phyloP scores from a whole-genome alignment of 2,797 vertebrate species.

The Sarcoramphus papa region DNA sequence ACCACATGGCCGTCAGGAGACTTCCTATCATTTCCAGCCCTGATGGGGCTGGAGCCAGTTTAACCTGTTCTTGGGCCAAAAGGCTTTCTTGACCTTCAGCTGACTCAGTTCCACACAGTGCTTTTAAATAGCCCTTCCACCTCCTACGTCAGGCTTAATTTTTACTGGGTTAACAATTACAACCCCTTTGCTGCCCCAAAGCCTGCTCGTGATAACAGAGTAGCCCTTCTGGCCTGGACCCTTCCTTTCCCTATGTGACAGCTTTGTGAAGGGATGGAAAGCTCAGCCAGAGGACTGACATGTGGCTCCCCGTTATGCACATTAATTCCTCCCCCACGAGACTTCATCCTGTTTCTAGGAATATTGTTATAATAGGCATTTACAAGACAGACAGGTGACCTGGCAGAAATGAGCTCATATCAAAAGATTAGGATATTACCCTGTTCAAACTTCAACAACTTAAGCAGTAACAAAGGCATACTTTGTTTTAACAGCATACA shows the following conservation, averaged over 20 bases:
- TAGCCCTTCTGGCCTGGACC: neutral
- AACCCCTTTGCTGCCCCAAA: neutral
- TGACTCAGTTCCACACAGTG: neutral
- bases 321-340: neutral
- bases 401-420: neutral
- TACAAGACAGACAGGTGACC: neutral
- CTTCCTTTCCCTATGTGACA: neutral
- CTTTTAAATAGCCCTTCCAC: neutral
- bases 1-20: neutral
- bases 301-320: fast-evolving
- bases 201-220: neutral
- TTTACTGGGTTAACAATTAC: neutral
- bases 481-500: neutral
- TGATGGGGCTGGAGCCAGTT: neutral
- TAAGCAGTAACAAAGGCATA: neutral
- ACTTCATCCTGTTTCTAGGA: neutral
- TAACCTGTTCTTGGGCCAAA: neutral
- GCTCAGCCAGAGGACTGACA: neutral
- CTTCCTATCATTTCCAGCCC: neutral
- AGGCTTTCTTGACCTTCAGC: neutral
- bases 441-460: neutral
- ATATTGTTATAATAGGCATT: neutral
- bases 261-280: neutral
- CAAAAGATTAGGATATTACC: neutral
- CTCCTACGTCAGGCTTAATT: neutral